A percentile compares a stretch with the other conserved stretches of the same genome.
Evolutionary conservation across 2,113 vertebrate species (phyloP).

Genomic region (Atrichornis clamosus): DNA sequence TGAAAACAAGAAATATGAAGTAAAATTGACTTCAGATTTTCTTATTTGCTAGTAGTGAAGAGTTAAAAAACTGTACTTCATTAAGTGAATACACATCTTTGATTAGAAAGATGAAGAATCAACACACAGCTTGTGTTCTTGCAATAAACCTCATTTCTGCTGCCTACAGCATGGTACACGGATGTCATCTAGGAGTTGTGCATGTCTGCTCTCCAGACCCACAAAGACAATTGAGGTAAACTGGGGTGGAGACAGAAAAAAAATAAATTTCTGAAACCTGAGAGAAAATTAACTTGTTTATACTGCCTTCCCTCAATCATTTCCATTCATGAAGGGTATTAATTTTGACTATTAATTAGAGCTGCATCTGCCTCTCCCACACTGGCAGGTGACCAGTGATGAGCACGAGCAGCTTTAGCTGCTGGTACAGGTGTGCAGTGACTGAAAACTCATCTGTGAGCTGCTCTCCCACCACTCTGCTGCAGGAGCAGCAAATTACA

Average conservation of each 20-base stretch:
- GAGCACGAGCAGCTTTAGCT: neutral
- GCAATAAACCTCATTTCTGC: neutral
- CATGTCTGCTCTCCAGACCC: neutral
- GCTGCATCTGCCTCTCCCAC: neutral
- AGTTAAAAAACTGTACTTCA: neutral
- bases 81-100: neutral
- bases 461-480: neutral
- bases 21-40: neutral
- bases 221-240: neutral
- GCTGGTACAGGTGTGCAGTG: conserved; percentile 7
- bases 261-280: neutral
- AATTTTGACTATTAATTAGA: conserved; percentile 7
- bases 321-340: neutral
- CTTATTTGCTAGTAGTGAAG: neutral
- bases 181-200: neutral
- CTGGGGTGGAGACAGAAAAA: neutral
- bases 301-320: neutral
- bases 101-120: neutral
- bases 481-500: neutral
- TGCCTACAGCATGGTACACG: neutral
- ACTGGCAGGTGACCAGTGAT: neutral
- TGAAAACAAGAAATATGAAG: neutral
- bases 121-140: neutral
- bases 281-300: neutral
- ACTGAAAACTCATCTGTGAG: conserved; percentile 1